Percentiles rank a stretch among this genome's conserved stretches.
These are phyloP conservation scores for Nomada ferruginata DNA, from an alignment of 2,888 invertebrate genomes.

Conservation along the genomic window DNA sequence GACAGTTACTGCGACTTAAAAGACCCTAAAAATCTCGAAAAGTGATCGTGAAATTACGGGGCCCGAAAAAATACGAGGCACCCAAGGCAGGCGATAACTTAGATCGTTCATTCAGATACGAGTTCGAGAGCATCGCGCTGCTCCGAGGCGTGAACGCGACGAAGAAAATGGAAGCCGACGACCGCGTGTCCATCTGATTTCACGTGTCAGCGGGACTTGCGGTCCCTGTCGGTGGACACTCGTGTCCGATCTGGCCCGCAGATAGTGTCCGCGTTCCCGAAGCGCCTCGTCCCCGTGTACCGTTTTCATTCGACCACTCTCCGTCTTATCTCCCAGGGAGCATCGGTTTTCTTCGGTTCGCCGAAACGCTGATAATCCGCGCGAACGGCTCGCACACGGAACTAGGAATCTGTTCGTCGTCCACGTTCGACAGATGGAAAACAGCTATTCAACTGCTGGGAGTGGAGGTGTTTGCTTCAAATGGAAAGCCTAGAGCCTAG, in stretches of 20 bases:
- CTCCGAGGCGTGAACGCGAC: conserved; percentile 40
- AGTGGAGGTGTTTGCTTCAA: conserved; percentile 11
- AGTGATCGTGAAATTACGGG: conserved; percentile 14
- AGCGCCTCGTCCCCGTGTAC: conserved; percentile 50
- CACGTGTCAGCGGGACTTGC: conserved; percentile 61
- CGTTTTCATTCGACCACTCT: conserved; percentile 60
- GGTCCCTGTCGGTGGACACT: conserved; percentile 41
- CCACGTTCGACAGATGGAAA: conserved; percentile 29
- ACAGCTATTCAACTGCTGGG: neutral
- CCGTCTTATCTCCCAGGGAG: conserved; percentile 67
- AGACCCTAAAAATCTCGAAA: too few species aligned
- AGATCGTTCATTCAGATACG: conserved; percentile 27
- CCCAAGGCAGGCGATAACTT: conserved; percentile 34
- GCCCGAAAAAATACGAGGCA: neutral
- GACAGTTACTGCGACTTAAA: too few species aligned
- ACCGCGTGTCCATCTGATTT: conserved; percentile 68
- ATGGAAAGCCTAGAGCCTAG: neutral
- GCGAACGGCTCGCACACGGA: conserved; percentile 22
- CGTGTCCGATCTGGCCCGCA: conserved; percentile 67
- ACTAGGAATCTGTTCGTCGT: conserved; percentile 32
- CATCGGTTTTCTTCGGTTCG: conserved; percentile 71
- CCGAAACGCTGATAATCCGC: conserved; percentile 66
- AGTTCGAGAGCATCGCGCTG: too few species aligned
- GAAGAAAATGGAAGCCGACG: conserved; percentile 64
- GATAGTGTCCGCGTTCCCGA: conserved; percentile 68